Percentiles rank a stretch among this genome's conserved stretches.
Conservation (phyloP, 2,797 vertebrate species). For the Xerus rutilus region DNA sequence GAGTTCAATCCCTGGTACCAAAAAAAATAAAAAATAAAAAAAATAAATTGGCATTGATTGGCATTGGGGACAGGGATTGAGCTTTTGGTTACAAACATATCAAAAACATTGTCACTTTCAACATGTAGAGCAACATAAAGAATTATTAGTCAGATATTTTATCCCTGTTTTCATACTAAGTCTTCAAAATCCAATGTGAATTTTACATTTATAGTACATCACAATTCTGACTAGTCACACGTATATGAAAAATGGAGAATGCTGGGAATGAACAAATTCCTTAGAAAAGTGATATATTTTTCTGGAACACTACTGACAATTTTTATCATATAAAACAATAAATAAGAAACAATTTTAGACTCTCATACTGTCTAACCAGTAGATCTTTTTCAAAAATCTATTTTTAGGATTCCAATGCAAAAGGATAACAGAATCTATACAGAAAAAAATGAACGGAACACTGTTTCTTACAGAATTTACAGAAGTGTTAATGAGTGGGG, state of each 20-base stretch:
- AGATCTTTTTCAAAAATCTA: not conserved
- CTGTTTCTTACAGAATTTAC: not conserved
- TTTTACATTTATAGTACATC: not conserved
- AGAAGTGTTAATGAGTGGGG: not conserved
- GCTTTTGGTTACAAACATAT: too few species aligned
- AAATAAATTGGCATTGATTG: too few species aligned
- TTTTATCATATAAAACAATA: not conserved
- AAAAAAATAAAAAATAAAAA: too few species aligned
- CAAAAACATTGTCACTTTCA: not conserved
- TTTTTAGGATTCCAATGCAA: not conserved
- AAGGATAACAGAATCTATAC: not conserved
- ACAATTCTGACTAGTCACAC: not conserved
- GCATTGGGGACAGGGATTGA: too few species aligned
- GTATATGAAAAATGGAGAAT: not conserved
- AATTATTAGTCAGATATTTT: not conserved
- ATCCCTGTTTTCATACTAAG: not conserved
- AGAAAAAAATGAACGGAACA: not conserved
- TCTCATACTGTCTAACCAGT: not conserved
- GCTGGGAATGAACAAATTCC: not conserved
- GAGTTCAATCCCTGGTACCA: too few species aligned
- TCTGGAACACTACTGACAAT: not conserved
- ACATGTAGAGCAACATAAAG: constrained; percentile 9
- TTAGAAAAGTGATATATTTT: not conserved
- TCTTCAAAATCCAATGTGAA: not conserved
- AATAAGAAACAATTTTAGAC: not conserved